Evolutionary conservation across 2,113 vertebrate species (phyloP), one percentile per base, ranked within the genome.

Genomic region (Chlamydotis undulata): DNA sequence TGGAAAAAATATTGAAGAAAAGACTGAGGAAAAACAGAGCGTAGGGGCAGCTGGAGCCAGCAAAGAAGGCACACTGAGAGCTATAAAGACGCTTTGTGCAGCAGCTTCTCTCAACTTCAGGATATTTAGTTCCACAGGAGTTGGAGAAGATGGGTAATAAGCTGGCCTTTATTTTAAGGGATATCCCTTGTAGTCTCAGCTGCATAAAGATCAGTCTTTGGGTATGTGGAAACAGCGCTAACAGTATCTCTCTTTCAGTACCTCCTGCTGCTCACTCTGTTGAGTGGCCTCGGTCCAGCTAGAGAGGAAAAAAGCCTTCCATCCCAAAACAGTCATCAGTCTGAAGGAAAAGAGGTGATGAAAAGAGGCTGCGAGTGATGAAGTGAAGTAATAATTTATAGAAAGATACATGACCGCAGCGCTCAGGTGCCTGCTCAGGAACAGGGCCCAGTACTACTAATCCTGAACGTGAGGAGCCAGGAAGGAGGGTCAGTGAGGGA

Each of bases 31-130:
- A 96, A 97, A 97, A 95, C 69, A 86, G 96, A 82, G 84, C 73
- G 50, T 41, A 37, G 95, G 96, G 97, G 97, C 97, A 94, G 97
- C 98, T 95, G 90, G 97, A 97, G 97, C 95, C 97, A 85, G 98
- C 96, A 96, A 96, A 96, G 95, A 89, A 97, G 89, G 96, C 94
- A 89, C 83, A 67, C 96, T 89, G 96, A 71, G 73, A 59, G 81
- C 92, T 95, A 98, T 96, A 98, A 97, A 98, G 97, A 83, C 9
- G 85, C 97, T 96, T 98, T 98, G 98, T 98, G 97, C 82, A 8
- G 63, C 77, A 82, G 93, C 94, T 90, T 91, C 92, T 77, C 88
- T 80, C 90, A 90, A 83, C 43, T 79, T 96, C 91, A 31, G 94
- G 87, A 94, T 93, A 90, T 97, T 98, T 97, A 94, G 95, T 97